phyloP scores from a whole-genome alignment of 2,888 invertebrate genomes.

The Horisme vitalbata region DNA sequence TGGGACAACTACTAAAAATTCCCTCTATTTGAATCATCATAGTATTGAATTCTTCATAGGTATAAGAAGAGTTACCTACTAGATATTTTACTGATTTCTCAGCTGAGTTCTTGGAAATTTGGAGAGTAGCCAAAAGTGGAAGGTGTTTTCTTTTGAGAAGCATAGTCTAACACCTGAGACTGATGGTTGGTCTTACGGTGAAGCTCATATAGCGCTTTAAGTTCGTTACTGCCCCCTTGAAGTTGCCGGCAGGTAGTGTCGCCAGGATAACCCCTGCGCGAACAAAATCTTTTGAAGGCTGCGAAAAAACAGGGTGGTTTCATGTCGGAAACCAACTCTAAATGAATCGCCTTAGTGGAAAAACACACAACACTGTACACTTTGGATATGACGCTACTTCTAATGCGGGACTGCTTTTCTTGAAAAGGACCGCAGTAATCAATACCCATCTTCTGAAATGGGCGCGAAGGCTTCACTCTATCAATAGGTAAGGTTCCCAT shows the following conservation, averaged over 20 bases:
- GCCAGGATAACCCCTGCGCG: neutral
- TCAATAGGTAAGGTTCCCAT: too few relatives aligned
- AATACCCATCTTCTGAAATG: neutral
- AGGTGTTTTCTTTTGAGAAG: neutral
- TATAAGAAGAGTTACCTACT: neutral
- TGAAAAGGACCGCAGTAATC: slow-evolving; percentile 1
- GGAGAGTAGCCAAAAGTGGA: neutral
- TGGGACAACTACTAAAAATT: too few relatives aligned
- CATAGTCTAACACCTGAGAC: neutral
- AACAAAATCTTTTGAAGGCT: neutral
- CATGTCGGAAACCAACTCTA: slow-evolving; percentile 1
- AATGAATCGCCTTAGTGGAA: neutral
- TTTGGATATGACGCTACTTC: neutral
- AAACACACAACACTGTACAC: slow-evolving; percentile 3
- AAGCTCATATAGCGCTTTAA: neutral
- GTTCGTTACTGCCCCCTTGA: neutral
- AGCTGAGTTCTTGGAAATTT: neutral
- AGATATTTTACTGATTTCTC: neutral
- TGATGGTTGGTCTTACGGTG: neutral
- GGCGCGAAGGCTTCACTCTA: too few relatives aligned
- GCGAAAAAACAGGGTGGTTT: neutral
- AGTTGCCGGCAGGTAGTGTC: neutral
- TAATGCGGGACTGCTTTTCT: neutral
- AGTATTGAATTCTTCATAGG: slow-evolving; percentile 3
- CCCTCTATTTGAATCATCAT: slow-evolving; percentile 2